phyloP scores from a whole-genome alignment of 2,797 vertebrate genomes.

The Poecilia picta region DNA sequence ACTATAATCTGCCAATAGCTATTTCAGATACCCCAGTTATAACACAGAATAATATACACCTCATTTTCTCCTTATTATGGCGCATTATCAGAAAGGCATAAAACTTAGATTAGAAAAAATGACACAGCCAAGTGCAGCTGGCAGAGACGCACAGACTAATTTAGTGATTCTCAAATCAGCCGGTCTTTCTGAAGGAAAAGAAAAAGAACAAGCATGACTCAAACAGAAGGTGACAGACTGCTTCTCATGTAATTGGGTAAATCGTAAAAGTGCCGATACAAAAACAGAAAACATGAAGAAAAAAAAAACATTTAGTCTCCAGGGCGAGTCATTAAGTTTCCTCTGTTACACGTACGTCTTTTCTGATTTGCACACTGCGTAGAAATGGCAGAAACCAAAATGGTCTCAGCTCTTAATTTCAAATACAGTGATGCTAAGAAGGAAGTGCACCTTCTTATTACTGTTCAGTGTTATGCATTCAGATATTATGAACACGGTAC shows the following conservation, averaged over 20 bases:
- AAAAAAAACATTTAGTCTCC: not conserved
- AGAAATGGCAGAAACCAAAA: not conserved
- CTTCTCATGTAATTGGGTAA: not conserved
- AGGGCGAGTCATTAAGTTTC: not conserved
- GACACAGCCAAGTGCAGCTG: slow-evolving; percentile 4
- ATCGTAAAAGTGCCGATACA: not conserved
- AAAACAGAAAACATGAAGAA: not conserved
- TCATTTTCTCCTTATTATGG: slow-evolving; percentile 3
- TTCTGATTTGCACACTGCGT: not conserved
- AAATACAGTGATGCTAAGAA: not conserved
- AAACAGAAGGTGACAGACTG: not conserved
- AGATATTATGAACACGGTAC: not conserved
- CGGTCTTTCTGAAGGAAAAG: slow-evolving; percentile 2
- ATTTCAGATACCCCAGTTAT: slow-evolving; percentile 5
- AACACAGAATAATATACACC: slow-evolving; percentile 1
- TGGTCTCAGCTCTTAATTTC: not conserved
- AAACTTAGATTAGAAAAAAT: slow-evolving; percentile 14
- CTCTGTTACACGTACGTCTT: not conserved
- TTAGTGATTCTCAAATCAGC: slow-evolving; percentile 15
- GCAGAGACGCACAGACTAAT: slow-evolving; percentile 10
- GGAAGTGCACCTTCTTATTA: not conserved
- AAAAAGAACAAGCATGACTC: not conserved
- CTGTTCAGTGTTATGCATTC: not conserved
- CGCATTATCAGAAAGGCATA: slow-evolving; percentile 9
- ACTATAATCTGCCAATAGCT: slow-evolving; percentile 5